phyloP scores from a whole-genome alignment of 2,888 invertebrate species.

The Amphipyra tragopoginis region DNA sequence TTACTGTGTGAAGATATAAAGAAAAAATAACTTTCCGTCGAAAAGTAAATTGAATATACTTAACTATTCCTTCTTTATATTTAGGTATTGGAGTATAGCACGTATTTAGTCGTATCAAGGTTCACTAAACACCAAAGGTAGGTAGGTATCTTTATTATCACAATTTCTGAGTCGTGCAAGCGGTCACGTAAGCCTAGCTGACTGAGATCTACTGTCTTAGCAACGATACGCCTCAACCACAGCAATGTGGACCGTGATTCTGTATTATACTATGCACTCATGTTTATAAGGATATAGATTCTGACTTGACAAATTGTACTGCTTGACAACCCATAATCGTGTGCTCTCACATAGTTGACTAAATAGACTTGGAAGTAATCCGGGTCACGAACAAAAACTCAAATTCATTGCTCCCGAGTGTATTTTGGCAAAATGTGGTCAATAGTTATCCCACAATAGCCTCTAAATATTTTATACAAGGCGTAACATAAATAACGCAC shows the following conservation, averaged over 20 bases:
- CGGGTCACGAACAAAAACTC: too few species aligned
- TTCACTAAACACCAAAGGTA: slow-evolving; percentile 37
- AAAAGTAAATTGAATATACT: too few species aligned
- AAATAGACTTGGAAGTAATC: too few species aligned
- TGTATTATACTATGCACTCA: background rate
- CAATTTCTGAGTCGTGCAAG: slow-evolving; percentile 51
- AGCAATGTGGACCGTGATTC: slow-evolving; percentile 24
- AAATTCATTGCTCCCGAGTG: too few species aligned
- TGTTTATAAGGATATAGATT: slow-evolving; percentile 6
- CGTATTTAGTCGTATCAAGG: slow-evolving; percentile 45
- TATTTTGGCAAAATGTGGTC: too few species aligned
- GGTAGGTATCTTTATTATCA: slow-evolving; percentile 43
- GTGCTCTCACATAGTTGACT: too few species aligned
- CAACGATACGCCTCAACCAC: slow-evolving; percentile 33
- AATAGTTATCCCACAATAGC: too few species aligned
- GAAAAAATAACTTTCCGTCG: too few species aligned
- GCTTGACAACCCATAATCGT: too few species aligned
- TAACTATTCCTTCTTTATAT: slow-evolving; percentile 1
- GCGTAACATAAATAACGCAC: too few species aligned
- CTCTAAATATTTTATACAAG: too few species aligned
- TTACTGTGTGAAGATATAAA: too few species aligned
- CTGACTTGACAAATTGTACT: background rate
- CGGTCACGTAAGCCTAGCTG: slow-evolving; percentile 57
- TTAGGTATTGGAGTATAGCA: slow-evolving; percentile 15
- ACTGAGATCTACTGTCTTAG: slow-evolving; percentile 27